phyloP scores from a whole-genome alignment of 2,888 invertebrate species.

The Ferrisia virgata region DNA sequence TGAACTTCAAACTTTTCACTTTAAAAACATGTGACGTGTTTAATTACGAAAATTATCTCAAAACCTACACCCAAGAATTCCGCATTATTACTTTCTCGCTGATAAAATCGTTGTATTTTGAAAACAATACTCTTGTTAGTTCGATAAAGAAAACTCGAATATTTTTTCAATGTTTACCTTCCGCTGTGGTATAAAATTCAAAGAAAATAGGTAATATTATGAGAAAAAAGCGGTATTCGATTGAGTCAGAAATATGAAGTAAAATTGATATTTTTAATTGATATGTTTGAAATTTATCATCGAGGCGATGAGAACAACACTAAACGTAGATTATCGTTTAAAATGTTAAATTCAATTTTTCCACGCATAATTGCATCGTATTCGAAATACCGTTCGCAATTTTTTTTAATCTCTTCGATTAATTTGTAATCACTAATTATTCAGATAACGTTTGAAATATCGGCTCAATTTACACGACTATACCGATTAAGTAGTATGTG shows the following conservation, averaged over 20 bases:
- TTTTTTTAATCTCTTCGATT: background rate
- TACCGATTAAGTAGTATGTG: background rate
- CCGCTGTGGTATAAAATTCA: background rate
- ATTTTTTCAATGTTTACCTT: too few relatives aligned
- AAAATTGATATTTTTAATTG: background rate
- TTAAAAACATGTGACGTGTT: background rate
- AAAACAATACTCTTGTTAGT: background rate
- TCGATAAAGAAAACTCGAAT: background rate
- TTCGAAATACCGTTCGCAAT: background rate
- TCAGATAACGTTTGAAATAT: background rate
- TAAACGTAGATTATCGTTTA: background rate
- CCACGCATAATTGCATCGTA: background rate
- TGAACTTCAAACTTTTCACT: background rate
- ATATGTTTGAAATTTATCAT: background rate
- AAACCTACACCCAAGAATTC: background rate
- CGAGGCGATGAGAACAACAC: background rate
- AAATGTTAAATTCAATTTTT: slow-evolving; percentile 3
- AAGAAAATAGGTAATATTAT: background rate
- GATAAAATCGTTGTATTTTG: background rate
- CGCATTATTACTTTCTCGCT: background rate
- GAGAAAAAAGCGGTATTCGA: background rate
- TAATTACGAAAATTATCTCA: background rate
- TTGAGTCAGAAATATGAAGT: background rate
- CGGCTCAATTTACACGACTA: background rate
- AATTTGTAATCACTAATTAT: background rate